Evolutionary conservation across 2,797 vertebrate species (phyloP).

Genomic region (Poecilia picta): DNA sequence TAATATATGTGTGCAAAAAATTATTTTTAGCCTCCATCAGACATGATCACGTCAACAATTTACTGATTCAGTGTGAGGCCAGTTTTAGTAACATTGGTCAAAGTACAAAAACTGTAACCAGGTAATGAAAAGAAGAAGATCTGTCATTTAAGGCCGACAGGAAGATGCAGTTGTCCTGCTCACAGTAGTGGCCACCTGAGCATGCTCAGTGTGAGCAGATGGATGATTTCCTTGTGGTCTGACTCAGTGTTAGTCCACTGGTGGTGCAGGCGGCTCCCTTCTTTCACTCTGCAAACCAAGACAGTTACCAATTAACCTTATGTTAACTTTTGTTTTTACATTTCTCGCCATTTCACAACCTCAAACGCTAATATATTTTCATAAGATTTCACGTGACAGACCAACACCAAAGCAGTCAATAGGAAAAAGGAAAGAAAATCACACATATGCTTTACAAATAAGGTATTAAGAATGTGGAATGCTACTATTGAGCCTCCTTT

Average conservation of each 20-base stretch:
- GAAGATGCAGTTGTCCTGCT: slow-evolving; percentile 37
- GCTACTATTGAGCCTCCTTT: too few species aligned
- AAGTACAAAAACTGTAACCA: slow-evolving; percentile 15
- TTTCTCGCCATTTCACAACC: not conserved
- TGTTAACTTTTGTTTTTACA: not conserved
- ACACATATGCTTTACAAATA: not conserved
- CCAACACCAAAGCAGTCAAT: not conserved
- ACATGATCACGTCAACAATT: not conserved
- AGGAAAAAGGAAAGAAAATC: not conserved
- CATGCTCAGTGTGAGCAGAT: slow-evolving; percentile 51
- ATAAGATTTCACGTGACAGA: not conserved
- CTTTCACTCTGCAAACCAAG: slow-evolving; percentile 72
- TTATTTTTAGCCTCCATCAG: not conserved
- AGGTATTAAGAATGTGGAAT: too few species aligned
- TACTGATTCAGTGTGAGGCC: slow-evolving; percentile 15
- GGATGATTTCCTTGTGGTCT: slow-evolving; percentile 47
- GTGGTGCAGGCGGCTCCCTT: slow-evolving; percentile 91
- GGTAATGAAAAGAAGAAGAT: slow-evolving; percentile 16
- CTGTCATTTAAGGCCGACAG: slow-evolving; percentile 43
- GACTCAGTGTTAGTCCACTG: slow-evolving; percentile 85
- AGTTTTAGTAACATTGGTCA: slow-evolving; percentile 26
- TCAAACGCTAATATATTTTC: not conserved
- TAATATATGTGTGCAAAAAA: not conserved
- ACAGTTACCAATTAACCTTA: not conserved
- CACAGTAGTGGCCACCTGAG: slow-evolving; percentile 42